Evolutionary conservation across 1,140 invertebrate genomes (phyloP), one percentile per base, ranked within the genome.

Genomic region (Calliopsis andreniformis): DNA sequence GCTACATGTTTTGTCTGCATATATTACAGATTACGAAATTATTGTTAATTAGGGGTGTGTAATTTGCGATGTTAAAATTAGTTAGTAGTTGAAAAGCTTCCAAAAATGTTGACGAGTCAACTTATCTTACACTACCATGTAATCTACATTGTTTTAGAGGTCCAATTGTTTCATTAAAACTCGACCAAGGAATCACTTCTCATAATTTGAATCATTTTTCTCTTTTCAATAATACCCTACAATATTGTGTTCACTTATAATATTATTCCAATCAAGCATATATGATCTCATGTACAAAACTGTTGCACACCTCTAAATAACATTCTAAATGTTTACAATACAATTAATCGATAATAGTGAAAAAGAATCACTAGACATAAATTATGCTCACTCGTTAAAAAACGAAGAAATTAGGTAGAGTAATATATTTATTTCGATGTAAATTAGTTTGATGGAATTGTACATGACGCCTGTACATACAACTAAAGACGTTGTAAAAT

Each of bases 391-490:
- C 66, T 83, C 30, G 43, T 61, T n/a, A 70, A 61, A 39, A 39
- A 69, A 66, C 20, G 14, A 20, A 69, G 39, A 76, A 53, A 68
- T 63, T 78, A 66, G 49, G 53, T 63, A 83, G 66, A 70, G 39
- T 75, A 51, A 78, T 45, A 78, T 45, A 55, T 56, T 76, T 64
- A 28, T 79, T 83, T 79, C 2, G 75, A 56, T 80, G 69, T 86
- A 86, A 80, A 86, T 86, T 86, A 86, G 25, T 80, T 83, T 49
- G 51, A 67, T 32, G 70, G 58, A 85, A 73, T 86, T 89, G 87
- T 90, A 89, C 76, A 89, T 87, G 86, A 88, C 61, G 82, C 80
- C 73, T 89, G 84, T 90, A 89, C 89, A 89, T 83, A 90, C 84
- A 86, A 85, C 82, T 85, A 64, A 82, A 76, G 79, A 79, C 79